A percentile compares a stretch with the other conserved stretches of the same genome.
Evolutionary conservation across 2,888 invertebrate genomes (phyloP).

Genomic region (Trissolcus brochymenae): DNA sequence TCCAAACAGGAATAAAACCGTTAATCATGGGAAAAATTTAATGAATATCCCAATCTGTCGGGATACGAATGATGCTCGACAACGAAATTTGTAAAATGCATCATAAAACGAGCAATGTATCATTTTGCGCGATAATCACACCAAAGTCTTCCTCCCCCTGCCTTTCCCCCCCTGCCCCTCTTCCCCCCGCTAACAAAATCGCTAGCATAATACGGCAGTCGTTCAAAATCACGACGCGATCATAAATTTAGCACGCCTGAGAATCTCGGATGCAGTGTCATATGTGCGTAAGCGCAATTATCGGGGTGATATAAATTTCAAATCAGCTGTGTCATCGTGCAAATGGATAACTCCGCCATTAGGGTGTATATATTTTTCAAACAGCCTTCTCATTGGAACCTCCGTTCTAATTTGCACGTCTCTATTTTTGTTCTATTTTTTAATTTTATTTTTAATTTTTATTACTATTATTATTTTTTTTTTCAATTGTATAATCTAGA

Average conservation of each 20-base stretch:
- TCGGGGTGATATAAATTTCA: constrained; percentile 65
- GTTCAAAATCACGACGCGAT: constrained; percentile 59
- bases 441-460: too few species aligned
- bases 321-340: constrained; percentile 62
- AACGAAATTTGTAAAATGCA: constrained; percentile 26
- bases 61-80: constrained; percentile 13
- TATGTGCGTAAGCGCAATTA: constrained; percentile 61
- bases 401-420: constrained; percentile 13
- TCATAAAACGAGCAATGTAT: constrained; percentile 29
- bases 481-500: too few species aligned
- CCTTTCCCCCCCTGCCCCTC: constrained; percentile 23
- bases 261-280: constrained; percentile 59
- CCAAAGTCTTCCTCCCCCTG: constrained; percentile 40
- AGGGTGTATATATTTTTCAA: constrained; percentile 46
- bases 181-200: constrained; percentile 38
- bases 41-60: constrained; percentile 18
- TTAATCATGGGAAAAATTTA: constrained; percentile 22
- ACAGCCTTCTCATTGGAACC: constrained; percentile 21
- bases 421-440: constrained; percentile 6
- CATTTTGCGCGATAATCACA: constrained; percentile 46
- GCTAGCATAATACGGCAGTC: constrained; percentile 57
- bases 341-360: constrained; percentile 57
- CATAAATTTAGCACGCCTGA: constrained; percentile 58
- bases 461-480: too few species aligned
- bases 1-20: constrained; percentile 1